Evolutionary conservation across 2,113 vertebrate species (phyloP).

Genomic region (Notothenia rossii): DNA sequence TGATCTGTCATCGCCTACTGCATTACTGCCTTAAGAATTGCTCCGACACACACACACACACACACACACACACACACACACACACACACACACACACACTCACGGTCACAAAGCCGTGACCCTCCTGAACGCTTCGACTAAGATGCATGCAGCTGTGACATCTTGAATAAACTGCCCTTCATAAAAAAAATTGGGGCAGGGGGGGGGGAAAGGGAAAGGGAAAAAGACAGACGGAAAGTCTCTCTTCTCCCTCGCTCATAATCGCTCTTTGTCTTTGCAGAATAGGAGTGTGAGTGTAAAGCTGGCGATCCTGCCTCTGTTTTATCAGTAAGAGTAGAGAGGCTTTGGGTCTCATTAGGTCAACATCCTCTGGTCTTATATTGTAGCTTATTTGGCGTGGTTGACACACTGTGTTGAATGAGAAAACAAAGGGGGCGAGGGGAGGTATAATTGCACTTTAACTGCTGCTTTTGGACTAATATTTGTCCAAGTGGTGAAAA

Average conservation of each 20-base stretch:
- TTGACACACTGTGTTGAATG: constrained; percentile 66
- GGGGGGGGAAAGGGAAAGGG: neutral
- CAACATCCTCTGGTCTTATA: constrained; percentile 68
- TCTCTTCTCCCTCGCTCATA: constrained; percentile 49
- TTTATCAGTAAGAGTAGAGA: constrained; percentile 76
- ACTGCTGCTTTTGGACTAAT: constrained; percentile 71
- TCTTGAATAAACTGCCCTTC: constrained; percentile 66
- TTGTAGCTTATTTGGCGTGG: constrained; percentile 57
- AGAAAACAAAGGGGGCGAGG: constrained; percentile 72
- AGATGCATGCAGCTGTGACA: constrained; percentile 71
- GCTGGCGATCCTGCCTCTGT: constrained; percentile 47
- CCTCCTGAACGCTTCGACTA: constrained; percentile 65
- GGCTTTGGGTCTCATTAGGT: constrained; percentile 55
- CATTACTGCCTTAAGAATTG: constrained; percentile 86
- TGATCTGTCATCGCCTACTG: constrained; percentile 95
- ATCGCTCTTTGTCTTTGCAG: constrained; percentile 57
- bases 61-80: constrained; percentile 16
- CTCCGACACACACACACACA: constrained; percentile 32
- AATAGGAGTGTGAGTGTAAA: constrained; percentile 10
- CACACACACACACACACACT: constrained; percentile 1
- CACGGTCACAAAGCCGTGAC: constrained; percentile 67
- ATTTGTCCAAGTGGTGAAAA: constrained; percentile 72
- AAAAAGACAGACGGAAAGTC: constrained; percentile 12
- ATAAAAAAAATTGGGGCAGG: neutral
- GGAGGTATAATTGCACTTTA: constrained; percentile 72